These are phyloP conservation scores for Apostichopus parvimensis DNA, from an alignment of 35 echinoderm and acorn worm species.

Conservation along the genomic window DNA sequence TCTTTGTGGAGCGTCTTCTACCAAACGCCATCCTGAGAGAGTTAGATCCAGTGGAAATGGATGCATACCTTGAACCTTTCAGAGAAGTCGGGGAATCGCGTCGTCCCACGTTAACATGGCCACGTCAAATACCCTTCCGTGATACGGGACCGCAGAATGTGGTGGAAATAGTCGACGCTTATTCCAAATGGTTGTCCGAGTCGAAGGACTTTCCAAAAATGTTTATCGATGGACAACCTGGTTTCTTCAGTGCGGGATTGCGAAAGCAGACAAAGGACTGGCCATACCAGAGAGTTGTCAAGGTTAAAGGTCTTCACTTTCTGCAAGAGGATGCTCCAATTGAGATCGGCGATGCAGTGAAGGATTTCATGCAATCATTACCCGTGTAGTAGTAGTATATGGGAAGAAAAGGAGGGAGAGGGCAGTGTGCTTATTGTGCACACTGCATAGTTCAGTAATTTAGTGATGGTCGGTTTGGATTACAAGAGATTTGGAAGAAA, in stretches of 20 bases:
- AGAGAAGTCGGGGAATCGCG: slow-evolving; percentile 62
- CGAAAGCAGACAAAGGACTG: slow-evolving; percentile 33
- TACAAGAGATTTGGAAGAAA: too few species aligned
- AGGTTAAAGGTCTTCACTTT: slow-evolving; percentile 76
- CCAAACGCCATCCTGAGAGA: slow-evolving; percentile 71
- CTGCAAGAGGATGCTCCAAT: slow-evolving; percentile 88
- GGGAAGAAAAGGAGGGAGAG: neutral
- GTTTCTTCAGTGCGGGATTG: slow-evolving; percentile 73
- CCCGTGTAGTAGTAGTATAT: neutral
- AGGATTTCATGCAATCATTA: slow-evolving; percentile 59
- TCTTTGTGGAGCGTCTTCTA: slow-evolving; percentile 79
- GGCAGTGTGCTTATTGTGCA: neutral
- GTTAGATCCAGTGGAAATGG: slow-evolving; percentile 75
- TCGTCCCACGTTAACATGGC: slow-evolving; percentile 88
- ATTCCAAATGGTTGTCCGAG: slow-evolving; percentile 60
- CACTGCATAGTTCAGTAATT: too few species aligned
- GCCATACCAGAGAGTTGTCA: slow-evolving; percentile 67
- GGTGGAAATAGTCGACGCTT: slow-evolving; percentile 60
- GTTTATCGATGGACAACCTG: slow-evolving; percentile 74
- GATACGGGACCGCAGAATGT: slow-evolving; percentile 85
- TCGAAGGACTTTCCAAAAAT: slow-evolving; percentile 73
- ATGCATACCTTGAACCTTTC: slow-evolving; percentile 79
- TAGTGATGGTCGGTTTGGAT: too few species aligned
- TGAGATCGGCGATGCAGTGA: slow-evolving; percentile 78
- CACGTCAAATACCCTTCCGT: slow-evolving; percentile 76